These are phyloP conservation scores for Acronicta aceris DNA, from an alignment of 2,888 invertebrate species.

Conservation along the genomic window DNA sequence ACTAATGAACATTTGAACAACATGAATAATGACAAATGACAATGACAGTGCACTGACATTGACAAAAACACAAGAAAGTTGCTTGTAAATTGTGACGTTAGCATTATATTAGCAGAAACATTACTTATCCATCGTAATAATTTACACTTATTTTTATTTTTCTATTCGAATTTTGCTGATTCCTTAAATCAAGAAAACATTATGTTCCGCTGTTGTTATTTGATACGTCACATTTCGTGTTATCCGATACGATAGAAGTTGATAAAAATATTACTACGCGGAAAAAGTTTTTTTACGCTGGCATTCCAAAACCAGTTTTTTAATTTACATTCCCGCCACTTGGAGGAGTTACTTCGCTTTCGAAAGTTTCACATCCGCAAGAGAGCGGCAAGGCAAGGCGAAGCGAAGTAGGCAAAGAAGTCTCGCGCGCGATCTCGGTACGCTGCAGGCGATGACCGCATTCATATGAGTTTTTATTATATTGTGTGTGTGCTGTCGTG, in stretches of 20 bases:
- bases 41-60: neutral
- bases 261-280: neutral
- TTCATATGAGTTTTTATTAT: constrained; percentile 85
- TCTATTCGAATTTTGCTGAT: no score
- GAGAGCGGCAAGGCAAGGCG: constrained; percentile 85
- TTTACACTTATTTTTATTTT: neutral
- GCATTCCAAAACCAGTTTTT: constrained; percentile 78
- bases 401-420: constrained; percentile 84
- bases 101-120: constrained; percentile 7
- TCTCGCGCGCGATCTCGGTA: constrained; percentile 87
- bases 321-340: constrained; percentile 87
- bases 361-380: constrained; percentile 89
- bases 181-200: no score
- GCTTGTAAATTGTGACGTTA: neutral
- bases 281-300: constrained; percentile 53
- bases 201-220: no score
- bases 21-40: no score
- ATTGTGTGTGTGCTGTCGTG: constrained; percentile 87
- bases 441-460: constrained; percentile 89
- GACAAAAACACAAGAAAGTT: no score
- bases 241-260: neutral
- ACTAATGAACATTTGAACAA: no score
- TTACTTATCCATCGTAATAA: no score
- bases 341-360: constrained; percentile 85
- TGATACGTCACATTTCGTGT: no score